Base-by-base conservation (phyloP, 2,113 vertebrate species). In the Channa argus region DNA sequence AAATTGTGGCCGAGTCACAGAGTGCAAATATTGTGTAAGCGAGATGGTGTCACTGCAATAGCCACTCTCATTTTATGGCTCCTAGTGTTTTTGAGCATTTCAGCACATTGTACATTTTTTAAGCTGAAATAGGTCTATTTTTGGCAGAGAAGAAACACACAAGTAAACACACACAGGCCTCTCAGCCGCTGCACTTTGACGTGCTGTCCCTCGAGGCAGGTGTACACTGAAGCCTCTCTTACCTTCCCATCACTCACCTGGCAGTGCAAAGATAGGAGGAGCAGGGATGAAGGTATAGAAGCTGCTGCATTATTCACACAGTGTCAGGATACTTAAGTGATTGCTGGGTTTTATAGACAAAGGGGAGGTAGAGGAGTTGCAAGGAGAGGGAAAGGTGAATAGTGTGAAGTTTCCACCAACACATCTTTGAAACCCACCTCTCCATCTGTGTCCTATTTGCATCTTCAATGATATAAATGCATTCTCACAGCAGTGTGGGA, bases 281-380 rank as follows among this genome's bases (percentile, higher is more conserved):
- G 46, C 74, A 80, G 52, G 79, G 86, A 85, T 79, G 78, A 84
- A 79, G 80, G 80, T 63, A 61, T 84, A 82, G 83, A 5, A 61
- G 62, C 79, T 79, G 53, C 79, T 94, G 83, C 88, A 93, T 93
- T 91, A 93, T 94, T 93, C 80, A 94, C 67, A 11, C 33, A 53
- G 55, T 83, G 86, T 87, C 89, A 86, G 87, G 79, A 59, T 85
- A 85, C 82, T 84, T 78, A 80, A 77, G 83, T 82, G 74, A 87
- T 43, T 58, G 62, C 63, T 44, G 53, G 54, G 64, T 84, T 90
- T 88, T 74, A 67, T 58, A 80, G 77, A 74, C 49, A 63, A 13
- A 61, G 59, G 53, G 46, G 67, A 71, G 47, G 37, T 46, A 11
- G 67, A 79, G 53, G 58, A 78, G 82, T 64, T 69, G 51, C 87